phyloP scores from a whole-genome alignment of 2,113 vertebrate genomes.

The Vulpes vulpes region DNA sequence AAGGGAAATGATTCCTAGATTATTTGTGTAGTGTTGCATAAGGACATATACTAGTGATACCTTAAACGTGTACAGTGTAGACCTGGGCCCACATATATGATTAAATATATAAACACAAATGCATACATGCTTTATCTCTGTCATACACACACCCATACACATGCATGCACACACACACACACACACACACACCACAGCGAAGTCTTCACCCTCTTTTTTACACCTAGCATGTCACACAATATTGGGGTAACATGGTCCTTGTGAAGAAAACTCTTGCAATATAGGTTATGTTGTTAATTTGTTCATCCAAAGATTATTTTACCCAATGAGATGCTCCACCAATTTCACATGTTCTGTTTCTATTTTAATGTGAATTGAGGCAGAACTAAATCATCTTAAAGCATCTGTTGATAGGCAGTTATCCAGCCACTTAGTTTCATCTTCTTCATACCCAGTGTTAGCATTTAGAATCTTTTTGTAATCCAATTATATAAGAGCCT shows the following conservation, averaged over 20 bases:
- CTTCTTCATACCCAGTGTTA: constrained; percentile 50
- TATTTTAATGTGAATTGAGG: constrained; percentile 67
- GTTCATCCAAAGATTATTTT: constrained; percentile 49
- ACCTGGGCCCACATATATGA: not conserved
- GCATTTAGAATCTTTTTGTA: constrained; percentile 40
- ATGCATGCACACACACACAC: not conserved
- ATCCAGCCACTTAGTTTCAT: constrained; percentile 22
- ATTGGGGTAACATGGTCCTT: not conserved
- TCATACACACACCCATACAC: not conserved
- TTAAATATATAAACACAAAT: not conserved
- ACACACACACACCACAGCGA: not conserved
- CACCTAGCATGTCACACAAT: not conserved
- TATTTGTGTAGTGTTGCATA: not conserved
- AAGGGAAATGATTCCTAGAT: not conserved
- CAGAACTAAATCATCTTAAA: constrained; percentile 60
- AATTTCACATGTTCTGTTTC: constrained; percentile 60
- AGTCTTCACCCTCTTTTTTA: not conserved
- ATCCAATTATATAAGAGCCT: constrained; percentile 45
- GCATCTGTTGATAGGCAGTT: constrained; percentile 59
- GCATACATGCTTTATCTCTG: not conserved
- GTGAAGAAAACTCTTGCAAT: constrained; percentile 38
- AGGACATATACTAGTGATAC: not conserved
- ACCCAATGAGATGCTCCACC: constrained; percentile 44
- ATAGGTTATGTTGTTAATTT: constrained; percentile 44
- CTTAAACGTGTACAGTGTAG: not conserved